phyloP scores from a whole-genome alignment of 2,888 invertebrate species.

The Willowsia nigromaculata region DNA sequence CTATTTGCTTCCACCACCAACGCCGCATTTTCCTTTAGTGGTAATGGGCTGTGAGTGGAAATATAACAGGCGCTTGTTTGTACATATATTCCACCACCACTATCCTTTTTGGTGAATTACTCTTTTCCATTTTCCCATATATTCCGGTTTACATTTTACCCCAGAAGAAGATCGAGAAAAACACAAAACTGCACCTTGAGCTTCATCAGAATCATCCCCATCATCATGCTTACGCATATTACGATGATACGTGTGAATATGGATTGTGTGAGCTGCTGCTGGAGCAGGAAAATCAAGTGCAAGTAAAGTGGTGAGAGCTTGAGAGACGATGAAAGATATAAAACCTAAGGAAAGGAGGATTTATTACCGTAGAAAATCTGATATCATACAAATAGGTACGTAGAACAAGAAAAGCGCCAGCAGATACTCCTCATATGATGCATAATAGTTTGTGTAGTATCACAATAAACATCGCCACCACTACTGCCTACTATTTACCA shows the following conservation, averaged over 20 bases:
- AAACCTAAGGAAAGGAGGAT: conserved; percentile 74
- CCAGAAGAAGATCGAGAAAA: neutral
- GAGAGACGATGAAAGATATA: conserved; percentile 75
- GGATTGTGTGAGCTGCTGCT: neutral
- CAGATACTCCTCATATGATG: conserved; percentile 46
- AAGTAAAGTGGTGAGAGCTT: conserved; percentile 70
- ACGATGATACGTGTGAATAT: neutral
- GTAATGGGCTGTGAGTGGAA: conserved; percentile 62
- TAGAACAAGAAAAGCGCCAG: neutral
- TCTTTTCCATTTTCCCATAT: conserved; percentile 51
- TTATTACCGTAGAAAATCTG: conserved; percentile 75
- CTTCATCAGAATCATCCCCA: neutral
- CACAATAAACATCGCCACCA: neutral
- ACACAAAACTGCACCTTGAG: neutral
- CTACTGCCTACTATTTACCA: conserved; percentile 34
- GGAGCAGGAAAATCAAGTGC: conserved; percentile 56
- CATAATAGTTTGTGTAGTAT: conserved; percentile 30
- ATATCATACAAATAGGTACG: conserved; percentile 49
- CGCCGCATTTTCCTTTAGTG: conserved; percentile 27
- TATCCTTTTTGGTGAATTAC: conserved; percentile 65
- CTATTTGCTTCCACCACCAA: neutral
- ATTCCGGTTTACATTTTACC: neutral
- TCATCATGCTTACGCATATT: conserved; percentile 15
- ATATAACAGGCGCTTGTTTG: conserved; percentile 47
- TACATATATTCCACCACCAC: conserved; percentile 29